Evolutionary conservation across 2,888 invertebrate species (phyloP).

Genomic region (Watsonalla binaria): DNA sequence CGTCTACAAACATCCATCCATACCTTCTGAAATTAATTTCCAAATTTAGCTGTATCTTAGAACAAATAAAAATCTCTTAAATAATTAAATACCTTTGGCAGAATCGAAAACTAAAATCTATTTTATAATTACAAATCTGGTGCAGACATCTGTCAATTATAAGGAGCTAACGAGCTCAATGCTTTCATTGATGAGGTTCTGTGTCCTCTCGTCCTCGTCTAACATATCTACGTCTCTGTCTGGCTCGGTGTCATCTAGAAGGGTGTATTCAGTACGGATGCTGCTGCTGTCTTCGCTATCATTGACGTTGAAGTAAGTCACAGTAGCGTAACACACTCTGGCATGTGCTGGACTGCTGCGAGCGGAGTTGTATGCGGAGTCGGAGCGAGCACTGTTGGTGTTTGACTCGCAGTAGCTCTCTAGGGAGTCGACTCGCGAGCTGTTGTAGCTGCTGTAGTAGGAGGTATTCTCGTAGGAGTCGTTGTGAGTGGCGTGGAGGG

Average conservation of each 20-base stretch:
- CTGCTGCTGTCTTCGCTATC: slow-evolving; percentile 71
- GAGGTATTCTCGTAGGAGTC: slow-evolving; percentile 52
- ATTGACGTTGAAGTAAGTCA: slow-evolving; percentile 66
- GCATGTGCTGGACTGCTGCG: slow-evolving; percentile 54
- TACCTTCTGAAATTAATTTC: not conserved
- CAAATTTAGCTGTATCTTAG: not conserved
- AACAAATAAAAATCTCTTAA: not conserved
- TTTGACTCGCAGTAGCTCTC: slow-evolving; percentile 49
- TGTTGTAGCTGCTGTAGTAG: slow-evolving; percentile 52
- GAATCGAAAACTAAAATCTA: not conserved
- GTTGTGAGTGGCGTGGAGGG: slow-evolving; percentile 31
- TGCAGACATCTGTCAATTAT: slow-evolving; percentile 28
- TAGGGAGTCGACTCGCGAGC: slow-evolving; percentile 52
- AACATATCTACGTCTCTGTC: slow-evolving; percentile 36
- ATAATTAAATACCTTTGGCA: not conserved
- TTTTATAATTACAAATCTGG: not conserved
- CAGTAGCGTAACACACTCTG: slow-evolving; percentile 62
- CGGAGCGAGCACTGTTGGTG: slow-evolving; percentile 38
- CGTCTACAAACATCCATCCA: too few species aligned
- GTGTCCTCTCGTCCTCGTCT: slow-evolving; percentile 51
- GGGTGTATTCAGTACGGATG: slow-evolving; percentile 66
- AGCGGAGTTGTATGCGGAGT: slow-evolving; percentile 69
- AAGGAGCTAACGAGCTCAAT: slow-evolving; percentile 65
- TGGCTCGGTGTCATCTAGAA: slow-evolving; percentile 54
- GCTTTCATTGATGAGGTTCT: slow-evolving; percentile 69